phyloP scores from a whole-genome alignment of 2,888 invertebrate species.

The Harpagoxenus sublaevis region DNA sequence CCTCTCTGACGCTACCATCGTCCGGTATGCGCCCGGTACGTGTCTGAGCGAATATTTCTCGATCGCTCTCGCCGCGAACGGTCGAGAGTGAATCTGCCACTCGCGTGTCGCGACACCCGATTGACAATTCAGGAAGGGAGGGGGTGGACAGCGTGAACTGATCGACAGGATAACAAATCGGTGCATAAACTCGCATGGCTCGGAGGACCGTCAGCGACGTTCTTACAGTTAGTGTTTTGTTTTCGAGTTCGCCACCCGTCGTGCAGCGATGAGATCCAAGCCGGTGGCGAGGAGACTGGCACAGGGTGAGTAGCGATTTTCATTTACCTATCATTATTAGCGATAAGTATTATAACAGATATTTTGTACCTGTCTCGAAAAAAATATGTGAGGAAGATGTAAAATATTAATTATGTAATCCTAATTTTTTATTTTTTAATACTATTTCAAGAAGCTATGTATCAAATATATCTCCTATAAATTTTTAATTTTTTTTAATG shows the following conservation, averaged over 20 bases:
- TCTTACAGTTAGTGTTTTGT: slow-evolving; percentile 81
- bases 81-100: slow-evolving; percentile 39
- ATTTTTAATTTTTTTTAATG: neutral
- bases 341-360: neutral
- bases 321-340: neutral
- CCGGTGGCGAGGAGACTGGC: slow-evolving; percentile 91
- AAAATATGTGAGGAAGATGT: neutral
- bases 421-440: neutral
- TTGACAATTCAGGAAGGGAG: neutral
- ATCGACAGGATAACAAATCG: slow-evolving; percentile 68
- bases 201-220: slow-evolving; percentile 78
- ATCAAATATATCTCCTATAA: neutral
- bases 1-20: slow-evolving; percentile 45
- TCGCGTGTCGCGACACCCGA: slow-evolving; percentile 14
- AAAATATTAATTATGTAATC: neutral
- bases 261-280: slow-evolving; percentile 90
- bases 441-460: neutral
- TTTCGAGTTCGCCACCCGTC: slow-evolving; percentile 77
- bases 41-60: slow-evolving; percentile 21
- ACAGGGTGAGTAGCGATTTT: slow-evolving; percentile 88
- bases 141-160: slow-evolving; percentile 52
- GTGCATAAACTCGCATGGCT: slow-evolving; percentile 82
- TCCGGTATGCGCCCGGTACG: slow-evolving; percentile 45
- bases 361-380: neutral
- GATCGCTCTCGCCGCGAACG: slow-evolving; percentile 23